Base-by-base conservation (phyloP, 2,113 vertebrate species). In the Corvus hawaiiensis region DNA sequence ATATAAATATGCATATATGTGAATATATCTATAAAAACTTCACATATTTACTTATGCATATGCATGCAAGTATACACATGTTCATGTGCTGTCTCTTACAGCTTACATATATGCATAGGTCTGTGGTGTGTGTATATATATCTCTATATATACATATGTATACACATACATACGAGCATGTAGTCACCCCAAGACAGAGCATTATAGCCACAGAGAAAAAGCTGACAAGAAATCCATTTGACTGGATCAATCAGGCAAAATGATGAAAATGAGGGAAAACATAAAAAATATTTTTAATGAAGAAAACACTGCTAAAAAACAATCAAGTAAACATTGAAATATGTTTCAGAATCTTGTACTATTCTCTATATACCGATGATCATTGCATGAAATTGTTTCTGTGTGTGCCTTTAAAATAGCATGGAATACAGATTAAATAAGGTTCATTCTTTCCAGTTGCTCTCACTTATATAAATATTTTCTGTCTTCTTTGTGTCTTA, bases 401-500 rank as follows among this genome's bases (percentile, higher is more conserved):
- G 1, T 82, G 37, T 59, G 8, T 76, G 23, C 54, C 85, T 78
- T 91, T 92, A 78, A 93, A 89, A 39, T 58, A 87, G 21, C 26
- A 28, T 32, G 19, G 21, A 44, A 75, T 56, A 12, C 67, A 74
- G 46, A 79, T 71, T 85, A 75, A 92, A 79, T 64, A 68, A 54
- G 41, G 37, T 74, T 82, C 54, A 11, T 88, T 86, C n/a, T 52
- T 82, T 58, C 46, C 41, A 62, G 28, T 93, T 92, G 48, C 39
- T 95, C 78, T 90, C 82, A 84, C 28, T 94, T 56, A 67, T 12
- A 89, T 82, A 97, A 97, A 96, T 95, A 95, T 97, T 97, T 94
- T 98, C 94, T 97, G 71, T 98, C 85, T 97, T 96, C 96, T 98
- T 96, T 98, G 95, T 97, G 95, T 97, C 98, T 95, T 89, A 23